Percentiles rank a stretch among this genome's conserved stretches.
Conservation (phyloP, 2,888 invertebrate species). For the Leptopilina syphax region DNA sequence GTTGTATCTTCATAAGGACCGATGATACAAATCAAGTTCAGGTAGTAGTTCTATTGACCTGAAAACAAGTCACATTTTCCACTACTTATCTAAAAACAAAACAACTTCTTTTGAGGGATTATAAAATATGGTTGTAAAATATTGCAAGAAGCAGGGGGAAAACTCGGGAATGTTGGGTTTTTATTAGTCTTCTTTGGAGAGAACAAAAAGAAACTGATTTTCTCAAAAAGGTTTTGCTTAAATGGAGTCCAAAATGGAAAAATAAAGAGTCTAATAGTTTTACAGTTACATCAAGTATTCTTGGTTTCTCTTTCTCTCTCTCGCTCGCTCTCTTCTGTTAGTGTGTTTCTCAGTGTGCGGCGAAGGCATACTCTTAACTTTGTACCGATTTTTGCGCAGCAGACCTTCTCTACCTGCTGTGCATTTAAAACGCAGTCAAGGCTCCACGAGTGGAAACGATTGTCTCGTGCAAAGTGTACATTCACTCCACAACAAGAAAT, state of each 20-base stretch:
- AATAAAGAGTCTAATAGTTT: constrained; percentile 48
- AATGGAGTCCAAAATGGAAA: constrained; percentile 47
- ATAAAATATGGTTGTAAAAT: too few species aligned
- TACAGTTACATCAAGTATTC: constrained; percentile 47
- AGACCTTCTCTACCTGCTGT: constrained; percentile 63
- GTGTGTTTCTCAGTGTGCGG: constrained; percentile 47
- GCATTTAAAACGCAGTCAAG: constrained; percentile 66
- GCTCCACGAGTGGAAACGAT: constrained; percentile 63
- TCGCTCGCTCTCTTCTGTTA: constrained; percentile 21
- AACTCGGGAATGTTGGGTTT: neutral
- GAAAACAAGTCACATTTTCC: too few species aligned
- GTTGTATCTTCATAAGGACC: too few species aligned
- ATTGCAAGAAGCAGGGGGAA: neutral
- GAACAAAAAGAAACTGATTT: neutral
- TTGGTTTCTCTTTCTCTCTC: constrained; percentile 29
- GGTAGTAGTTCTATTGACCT: too few species aligned
- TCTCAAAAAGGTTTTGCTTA: constrained; percentile 5
- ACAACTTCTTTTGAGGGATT: too few species aligned
- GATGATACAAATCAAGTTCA: too few species aligned
- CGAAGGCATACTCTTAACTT: constrained; percentile 51
- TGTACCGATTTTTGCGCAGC: constrained; percentile 66
- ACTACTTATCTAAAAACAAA: too few species aligned
- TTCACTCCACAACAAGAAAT: neutral
- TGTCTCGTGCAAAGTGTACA: constrained; percentile 51
- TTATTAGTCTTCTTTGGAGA: neutral